Evolutionary conservation across 92 coral and sea anemone species (phyloP), one percentile per base, ranked within the genome.

Genomic region (Zoanthus sociatus): DNA sequence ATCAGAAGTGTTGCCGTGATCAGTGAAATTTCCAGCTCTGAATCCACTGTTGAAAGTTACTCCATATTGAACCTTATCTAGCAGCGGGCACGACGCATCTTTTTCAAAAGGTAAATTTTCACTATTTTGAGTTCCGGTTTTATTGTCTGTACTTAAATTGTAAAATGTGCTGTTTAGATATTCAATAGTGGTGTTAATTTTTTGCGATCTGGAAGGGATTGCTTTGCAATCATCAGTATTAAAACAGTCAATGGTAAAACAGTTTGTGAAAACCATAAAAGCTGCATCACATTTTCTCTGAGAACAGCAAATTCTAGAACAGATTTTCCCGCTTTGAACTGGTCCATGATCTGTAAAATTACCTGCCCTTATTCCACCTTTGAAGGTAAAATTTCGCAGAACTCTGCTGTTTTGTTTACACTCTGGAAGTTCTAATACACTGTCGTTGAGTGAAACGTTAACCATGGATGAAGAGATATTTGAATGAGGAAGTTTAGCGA

Each of bases 361-460:
- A 21, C 99, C 99, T 12, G 99, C 98, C 17, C 94, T 89, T 76
- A 97, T 90, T 55, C 99, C 99, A n/a, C 94, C 98, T 1, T 89
- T 90, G 72, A 97, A 95, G 4, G 99, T 97, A 79, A 97, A 94
- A 88, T 95, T 95, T 46, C 60, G 92, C 50, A 91, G 88, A 8
- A 97, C 90, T 13, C 93, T 91, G 14, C 92, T 76, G 47, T 91
- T 87, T 77, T 81, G 79, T 10, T 92, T 85, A 58, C 98, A 94
- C 18, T 87, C 56, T 73, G 31, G 86, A 45, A 76, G 86, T 5
- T 73, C 77, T 61, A 30, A 44, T 12, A 31, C 77, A 13, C 18
- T 42, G 20, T 89, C 78, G 32, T 88, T 20, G 10, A 47, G 18
- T 4, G 12, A 47, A 32, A 45, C 53, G 48, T 66, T 50, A 44